Percentiles rank a stretch among this genome's conserved stretches.
Conservation (phyloP, 2,888 invertebrate genomes). For the Lypha dubia region DNA sequence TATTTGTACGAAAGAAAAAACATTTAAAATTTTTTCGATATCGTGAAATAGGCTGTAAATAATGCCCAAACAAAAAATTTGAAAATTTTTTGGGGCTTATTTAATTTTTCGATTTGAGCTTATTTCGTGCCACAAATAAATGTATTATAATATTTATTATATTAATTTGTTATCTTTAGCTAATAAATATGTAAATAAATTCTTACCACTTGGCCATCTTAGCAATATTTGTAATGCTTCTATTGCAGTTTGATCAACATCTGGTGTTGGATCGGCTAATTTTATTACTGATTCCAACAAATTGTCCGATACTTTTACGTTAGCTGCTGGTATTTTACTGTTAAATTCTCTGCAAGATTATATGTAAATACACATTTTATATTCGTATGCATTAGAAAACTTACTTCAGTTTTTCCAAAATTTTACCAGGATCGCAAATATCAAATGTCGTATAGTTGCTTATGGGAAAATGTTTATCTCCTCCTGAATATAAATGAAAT, state of each 20-base stretch:
- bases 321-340: constrained; percentile 82
- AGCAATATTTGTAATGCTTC: constrained; percentile 79
- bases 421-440: constrained; percentile 89
- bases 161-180: too few relatives aligned
- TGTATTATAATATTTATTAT: too few relatives aligned
- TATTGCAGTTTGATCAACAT: constrained; percentile 83
- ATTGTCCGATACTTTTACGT: constrained; percentile 78
- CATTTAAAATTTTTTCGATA: too few relatives aligned
- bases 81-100: too few relatives aligned
- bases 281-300: constrained; percentile 85
- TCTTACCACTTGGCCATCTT: constrained; percentile 80
- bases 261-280: constrained; percentile 84
- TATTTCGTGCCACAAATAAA: too few relatives aligned
- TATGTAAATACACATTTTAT: not conserved
- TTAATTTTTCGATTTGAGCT: too few relatives aligned
- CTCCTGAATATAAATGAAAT: constrained; percentile 69
- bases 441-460: constrained; percentile 88
- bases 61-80: too few relatives aligned
- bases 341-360: constrained; percentile 86
- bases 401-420: constrained; percentile 87
- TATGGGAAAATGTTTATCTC: constrained; percentile 83
- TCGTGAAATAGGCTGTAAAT: too few relatives aligned
- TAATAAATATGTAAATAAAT: too few relatives aligned
- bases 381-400: not conserved
- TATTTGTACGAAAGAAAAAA: too few relatives aligned